Conservation (phyloP, 2,113 vertebrate species). For the Malurus melanocephalus region DNA sequence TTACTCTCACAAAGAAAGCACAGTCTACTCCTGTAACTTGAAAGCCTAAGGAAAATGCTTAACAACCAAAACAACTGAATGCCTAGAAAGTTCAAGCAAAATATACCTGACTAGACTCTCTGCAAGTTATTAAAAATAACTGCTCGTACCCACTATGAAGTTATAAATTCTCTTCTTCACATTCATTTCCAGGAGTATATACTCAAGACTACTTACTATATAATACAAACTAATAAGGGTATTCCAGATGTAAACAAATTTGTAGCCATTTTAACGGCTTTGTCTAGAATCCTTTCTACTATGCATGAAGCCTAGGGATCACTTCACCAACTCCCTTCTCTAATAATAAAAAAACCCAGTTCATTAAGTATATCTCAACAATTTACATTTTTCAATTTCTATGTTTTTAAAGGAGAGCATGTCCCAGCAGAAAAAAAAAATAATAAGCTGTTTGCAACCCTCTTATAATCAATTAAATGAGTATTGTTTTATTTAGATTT, state of each 20-base stretch:
- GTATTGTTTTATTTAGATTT: not conserved
- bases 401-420: not conserved
- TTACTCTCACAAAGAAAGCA: not conserved
- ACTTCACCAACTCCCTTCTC: not conserved
- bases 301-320: not conserved
- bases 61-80: not conserved
- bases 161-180: not conserved
- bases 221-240: not conserved
- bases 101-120: not conserved
- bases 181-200: not conserved
- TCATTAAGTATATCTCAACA: not conserved
- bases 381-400: not conserved
- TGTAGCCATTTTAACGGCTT: not conserved
- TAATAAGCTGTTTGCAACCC: not conserved
- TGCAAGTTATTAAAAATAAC: not conserved
- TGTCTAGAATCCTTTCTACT: not conserved
- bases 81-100: not conserved
- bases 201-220: not conserved
- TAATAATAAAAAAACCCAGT: not conserved
- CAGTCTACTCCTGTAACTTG: not conserved
- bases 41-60: not conserved
- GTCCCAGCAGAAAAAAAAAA: not conserved
- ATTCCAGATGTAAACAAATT: not conserved
- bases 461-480: not conserved
- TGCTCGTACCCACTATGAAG: not conserved